Evolutionary conservation across 2,888 invertebrate genomes (phyloP).

Genomic region (Eupeodes latifasciatus): DNA sequence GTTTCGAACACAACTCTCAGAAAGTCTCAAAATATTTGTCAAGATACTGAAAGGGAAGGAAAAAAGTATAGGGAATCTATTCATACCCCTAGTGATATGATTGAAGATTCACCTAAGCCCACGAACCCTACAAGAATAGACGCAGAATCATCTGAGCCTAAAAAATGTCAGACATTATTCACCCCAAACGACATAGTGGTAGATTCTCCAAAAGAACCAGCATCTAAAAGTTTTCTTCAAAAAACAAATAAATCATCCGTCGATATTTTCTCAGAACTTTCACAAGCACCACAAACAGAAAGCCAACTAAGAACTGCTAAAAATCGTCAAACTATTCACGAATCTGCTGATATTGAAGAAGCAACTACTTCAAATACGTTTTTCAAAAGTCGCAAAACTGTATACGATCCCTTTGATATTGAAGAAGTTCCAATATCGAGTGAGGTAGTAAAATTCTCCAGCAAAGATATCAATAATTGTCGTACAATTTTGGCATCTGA

Average conservation of each 20-base stretch:
- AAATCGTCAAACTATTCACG: slow-evolving; percentile 11
- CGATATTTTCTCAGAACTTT: neutral
- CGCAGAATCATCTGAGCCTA: neutral
- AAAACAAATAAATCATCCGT: neutral
- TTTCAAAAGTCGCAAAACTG: neutral
- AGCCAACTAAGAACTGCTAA: neutral
- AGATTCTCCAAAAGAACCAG: neutral
- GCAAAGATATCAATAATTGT: neutral
- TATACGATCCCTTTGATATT: neutral
- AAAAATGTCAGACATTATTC: neutral
- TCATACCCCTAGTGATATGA: slow-evolving; percentile 36
- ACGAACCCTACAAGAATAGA: neutral
- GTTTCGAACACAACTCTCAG: neutral
- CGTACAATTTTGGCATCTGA: neutral
- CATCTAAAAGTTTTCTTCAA: neutral
- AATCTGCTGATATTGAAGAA: slow-evolving; percentile 12
- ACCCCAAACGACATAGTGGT: neutral
- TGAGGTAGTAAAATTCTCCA: neutral
- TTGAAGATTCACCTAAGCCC: slow-evolving; percentile 40
- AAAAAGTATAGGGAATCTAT: slow-evolving; percentile 25
- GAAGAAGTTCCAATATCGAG: neutral
- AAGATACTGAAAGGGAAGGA: neutral
- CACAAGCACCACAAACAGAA: neutral
- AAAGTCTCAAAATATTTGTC: neutral
- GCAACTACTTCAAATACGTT: neutral